Percentiles rank a stretch among this genome's conserved stretches.
Conservation (phyloP, 2,888 invertebrate species). For the Stenchaetothrips biformis region DNA sequence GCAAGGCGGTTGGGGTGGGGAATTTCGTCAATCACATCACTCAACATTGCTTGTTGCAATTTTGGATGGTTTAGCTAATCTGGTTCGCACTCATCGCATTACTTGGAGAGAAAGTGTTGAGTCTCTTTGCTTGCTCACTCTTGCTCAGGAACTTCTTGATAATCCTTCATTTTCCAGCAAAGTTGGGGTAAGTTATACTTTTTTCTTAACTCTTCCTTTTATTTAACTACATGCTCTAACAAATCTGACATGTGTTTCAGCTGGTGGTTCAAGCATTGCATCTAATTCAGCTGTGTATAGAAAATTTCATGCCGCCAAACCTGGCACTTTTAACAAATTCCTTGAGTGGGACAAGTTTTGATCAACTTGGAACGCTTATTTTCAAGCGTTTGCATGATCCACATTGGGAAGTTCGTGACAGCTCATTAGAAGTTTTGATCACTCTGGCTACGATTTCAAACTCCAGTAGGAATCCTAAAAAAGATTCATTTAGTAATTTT, state of each 20-base stretch:
- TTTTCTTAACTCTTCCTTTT: not conserved
- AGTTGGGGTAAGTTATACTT: not conserved
- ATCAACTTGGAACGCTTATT: constrained; percentile 62
- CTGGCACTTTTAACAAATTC: constrained; percentile 67
- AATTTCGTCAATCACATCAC: constrained; percentile 9
- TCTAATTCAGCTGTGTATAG: constrained; percentile 62
- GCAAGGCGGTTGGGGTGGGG: not conserved
- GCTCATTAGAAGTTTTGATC: constrained; percentile 65
- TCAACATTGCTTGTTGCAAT: not conserved
- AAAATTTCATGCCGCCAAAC: constrained; percentile 72
- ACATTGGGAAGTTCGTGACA: constrained; percentile 75
- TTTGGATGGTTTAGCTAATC: not conserved
- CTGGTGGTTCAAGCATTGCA: constrained; percentile 65
- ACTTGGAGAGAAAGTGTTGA: constrained; percentile 10
- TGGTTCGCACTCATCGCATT: not conserved
- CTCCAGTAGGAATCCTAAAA: constrained; percentile 54
- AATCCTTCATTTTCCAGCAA: not conserved
- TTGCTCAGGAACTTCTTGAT: not conserved
- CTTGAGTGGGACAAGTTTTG: constrained; percentile 57
- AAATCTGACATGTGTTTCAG: constrained; percentile 47
- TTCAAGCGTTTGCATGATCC: constrained; percentile 64
- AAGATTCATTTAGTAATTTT: constrained; percentile 13
- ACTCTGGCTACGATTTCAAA: constrained; percentile 65
- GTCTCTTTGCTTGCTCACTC: not conserved
- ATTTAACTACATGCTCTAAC: no score